A percentile compares a stretch with the other conserved stretches of the same genome.
Conservation (phyloP, 1,140 invertebrate species). For the Drosophila nigrodunni region DNA sequence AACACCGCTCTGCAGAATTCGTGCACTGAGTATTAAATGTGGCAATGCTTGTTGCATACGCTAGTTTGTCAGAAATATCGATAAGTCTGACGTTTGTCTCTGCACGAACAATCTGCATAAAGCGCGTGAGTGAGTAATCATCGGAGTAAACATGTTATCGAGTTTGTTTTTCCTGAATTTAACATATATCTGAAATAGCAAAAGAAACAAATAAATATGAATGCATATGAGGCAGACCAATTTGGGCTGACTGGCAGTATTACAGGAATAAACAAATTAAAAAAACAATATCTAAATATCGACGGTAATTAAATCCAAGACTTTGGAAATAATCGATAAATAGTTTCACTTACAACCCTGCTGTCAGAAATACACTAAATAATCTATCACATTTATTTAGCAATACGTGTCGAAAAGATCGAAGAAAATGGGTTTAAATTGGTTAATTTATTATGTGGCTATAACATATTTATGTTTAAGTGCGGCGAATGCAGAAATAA, state of each 20-base stretch:
- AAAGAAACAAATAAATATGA: too few species aligned
- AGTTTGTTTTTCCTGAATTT: too few species aligned
- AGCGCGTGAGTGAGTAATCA: neutral
- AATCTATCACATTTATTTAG: conserved; percentile 9
- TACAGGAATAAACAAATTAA: too few species aligned
- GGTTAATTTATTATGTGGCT: conserved; percentile 12
- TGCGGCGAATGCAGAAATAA: conserved; percentile 85
- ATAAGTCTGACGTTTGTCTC: conserved; percentile 1
- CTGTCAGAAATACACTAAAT: neutral
- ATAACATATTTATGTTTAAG: conserved; percentile 17
- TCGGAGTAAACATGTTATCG: too few species aligned
- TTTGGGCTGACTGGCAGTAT: too few species aligned
- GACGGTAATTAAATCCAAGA: neutral
- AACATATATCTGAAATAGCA: too few species aligned
- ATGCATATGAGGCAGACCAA: too few species aligned
- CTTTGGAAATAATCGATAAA: neutral
- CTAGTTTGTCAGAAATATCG: neutral
- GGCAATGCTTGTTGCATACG: conserved; percentile 7
- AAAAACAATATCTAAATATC: neutral
- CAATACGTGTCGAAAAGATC: conserved; percentile 38
- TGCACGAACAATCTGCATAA: neutral
- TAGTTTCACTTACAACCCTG: conserved; percentile 1
- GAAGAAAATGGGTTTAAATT: conserved; percentile 29
- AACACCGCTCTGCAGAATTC: neutral
- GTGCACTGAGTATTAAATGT: conserved; percentile 11